Percentiles rank a stretch among this genome's conserved stretches.
phyloP scores from a whole-genome alignment of 2,797 vertebrate species.

The Myotis findleyi region DNA sequence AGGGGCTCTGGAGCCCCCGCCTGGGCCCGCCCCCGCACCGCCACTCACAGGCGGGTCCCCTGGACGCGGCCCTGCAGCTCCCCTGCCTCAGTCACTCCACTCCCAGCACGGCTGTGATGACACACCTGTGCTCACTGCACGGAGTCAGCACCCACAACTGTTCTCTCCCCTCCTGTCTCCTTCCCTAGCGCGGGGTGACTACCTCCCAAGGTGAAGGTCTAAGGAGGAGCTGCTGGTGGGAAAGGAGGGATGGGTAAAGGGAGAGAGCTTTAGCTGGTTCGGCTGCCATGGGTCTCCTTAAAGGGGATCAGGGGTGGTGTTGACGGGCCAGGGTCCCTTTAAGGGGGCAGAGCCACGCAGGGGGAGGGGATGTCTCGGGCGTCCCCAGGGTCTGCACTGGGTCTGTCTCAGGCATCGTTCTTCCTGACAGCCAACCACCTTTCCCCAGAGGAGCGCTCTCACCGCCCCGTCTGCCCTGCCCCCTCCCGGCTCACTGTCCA shows the following conservation, averaged over 20 bases:
- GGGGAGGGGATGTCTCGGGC: not conserved
- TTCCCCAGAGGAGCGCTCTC: not conserved
- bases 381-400: not conserved
- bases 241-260: not conserved
- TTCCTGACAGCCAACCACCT: not conserved
- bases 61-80: not conserved
- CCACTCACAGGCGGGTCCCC: not conserved
- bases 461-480: not conserved
- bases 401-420: not conserved
- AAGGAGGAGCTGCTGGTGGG: not conserved
- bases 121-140: not conserved
- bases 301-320: not conserved
- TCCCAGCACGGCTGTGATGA: accelerated
- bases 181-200: not conserved
- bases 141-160: not conserved
- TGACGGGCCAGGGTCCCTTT: not conserved
- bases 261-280: not conserved
- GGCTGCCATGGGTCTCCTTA: not conserved
- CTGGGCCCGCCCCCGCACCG: not conserved
- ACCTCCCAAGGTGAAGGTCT: not conserved
- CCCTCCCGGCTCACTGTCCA: not conserved
- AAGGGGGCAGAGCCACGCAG: not conserved
- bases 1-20: not conserved
- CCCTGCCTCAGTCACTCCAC: not conserved
- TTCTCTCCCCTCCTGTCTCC: not conserved